These are phyloP conservation scores for Muscicapa adusta DNA, from an alignment of 2,113 vertebrate species.

Conservation along the genomic window DNA sequence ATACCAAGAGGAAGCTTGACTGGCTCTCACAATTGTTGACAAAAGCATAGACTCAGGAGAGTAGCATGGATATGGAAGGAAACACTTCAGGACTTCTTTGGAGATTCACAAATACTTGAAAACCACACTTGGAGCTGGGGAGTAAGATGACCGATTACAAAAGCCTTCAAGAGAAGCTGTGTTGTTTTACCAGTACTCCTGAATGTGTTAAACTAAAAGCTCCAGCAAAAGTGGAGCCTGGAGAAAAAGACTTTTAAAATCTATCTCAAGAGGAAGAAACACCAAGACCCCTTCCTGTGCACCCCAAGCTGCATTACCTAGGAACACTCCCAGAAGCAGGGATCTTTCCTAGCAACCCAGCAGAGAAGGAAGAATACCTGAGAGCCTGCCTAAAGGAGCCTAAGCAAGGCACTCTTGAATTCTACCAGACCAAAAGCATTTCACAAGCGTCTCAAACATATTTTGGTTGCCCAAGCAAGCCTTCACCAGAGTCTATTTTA, in stretches of 20 bases:
- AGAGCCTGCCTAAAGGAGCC: not conserved
- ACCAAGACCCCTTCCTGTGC: not conserved
- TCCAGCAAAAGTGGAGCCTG: not conserved
- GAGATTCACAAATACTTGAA: not conserved
- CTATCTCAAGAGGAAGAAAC: not conserved
- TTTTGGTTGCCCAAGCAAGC: not conserved
- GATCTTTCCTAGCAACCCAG: not conserved
- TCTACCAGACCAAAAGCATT: not conserved
- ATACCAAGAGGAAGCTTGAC: not conserved
- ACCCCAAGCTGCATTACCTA: not conserved
- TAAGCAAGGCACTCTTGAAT: fast-evolving
- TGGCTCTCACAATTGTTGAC: not conserved
- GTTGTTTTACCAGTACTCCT: not conserved
- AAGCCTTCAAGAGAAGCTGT: not conserved
- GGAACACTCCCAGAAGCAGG: not conserved
- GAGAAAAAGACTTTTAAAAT: not conserved
- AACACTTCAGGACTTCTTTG: not conserved
- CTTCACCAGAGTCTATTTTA: not conserved
- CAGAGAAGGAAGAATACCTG: fast-evolving
- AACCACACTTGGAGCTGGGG: not conserved
- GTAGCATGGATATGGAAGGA: not conserved
- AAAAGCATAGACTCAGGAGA: not conserved
- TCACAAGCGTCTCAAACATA: not conserved
- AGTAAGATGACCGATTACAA: not conserved
- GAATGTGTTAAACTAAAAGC: not conserved